phyloP scores from a whole-genome alignment of 2,797 vertebrate species.

The Dallia pectoralis region DNA sequence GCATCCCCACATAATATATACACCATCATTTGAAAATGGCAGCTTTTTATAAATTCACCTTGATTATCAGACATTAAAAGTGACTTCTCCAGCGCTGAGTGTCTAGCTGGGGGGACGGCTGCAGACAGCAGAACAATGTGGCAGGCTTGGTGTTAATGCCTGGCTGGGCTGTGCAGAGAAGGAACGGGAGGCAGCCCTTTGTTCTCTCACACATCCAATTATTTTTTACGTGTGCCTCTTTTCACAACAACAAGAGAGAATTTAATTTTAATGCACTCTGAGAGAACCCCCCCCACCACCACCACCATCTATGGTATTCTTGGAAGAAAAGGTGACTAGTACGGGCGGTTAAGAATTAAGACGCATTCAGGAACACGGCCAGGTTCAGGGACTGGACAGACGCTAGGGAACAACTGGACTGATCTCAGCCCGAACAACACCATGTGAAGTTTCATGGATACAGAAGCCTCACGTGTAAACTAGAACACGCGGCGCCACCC shows the following conservation, averaged over 20 bases:
- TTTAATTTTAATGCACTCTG: constrained; percentile 84
- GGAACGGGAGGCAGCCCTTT: constrained; percentile 83
- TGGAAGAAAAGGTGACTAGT: constrained; percentile 58
- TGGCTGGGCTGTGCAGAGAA: constrained; percentile 75
- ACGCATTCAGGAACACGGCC: constrained; percentile 63
- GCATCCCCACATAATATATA: constrained; percentile 84
- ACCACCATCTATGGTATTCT: constrained; percentile 68
- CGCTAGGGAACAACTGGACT: constrained; percentile 59
- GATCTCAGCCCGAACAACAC: constrained; percentile 39
- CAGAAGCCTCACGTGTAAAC: constrained; percentile 20
- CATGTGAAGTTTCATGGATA: constrained; percentile 55
- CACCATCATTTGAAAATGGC: constrained; percentile 94
- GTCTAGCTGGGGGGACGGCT: constrained; percentile 91
- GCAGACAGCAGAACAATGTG: constrained; percentile 93
- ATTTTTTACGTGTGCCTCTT: constrained; percentile 85
- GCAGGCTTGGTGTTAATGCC: constrained; percentile 82
- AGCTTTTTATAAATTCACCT: constrained; percentile 97
- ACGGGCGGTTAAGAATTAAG: constrained; percentile 59
- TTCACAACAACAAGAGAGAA: constrained; percentile 84
- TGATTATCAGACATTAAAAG: constrained; percentile 96
- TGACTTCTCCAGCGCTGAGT: constrained; percentile 88
- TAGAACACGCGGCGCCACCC: constrained; percentile 37
- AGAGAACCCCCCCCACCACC: no score
- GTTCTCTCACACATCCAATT: constrained; percentile 91
- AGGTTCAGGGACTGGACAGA: constrained; percentile 58